Percentiles rank a stretch among this genome's conserved stretches.
Evolutionary conservation across 2,113 vertebrate species (phyloP).

Genomic region (Athene noctua): DNA sequence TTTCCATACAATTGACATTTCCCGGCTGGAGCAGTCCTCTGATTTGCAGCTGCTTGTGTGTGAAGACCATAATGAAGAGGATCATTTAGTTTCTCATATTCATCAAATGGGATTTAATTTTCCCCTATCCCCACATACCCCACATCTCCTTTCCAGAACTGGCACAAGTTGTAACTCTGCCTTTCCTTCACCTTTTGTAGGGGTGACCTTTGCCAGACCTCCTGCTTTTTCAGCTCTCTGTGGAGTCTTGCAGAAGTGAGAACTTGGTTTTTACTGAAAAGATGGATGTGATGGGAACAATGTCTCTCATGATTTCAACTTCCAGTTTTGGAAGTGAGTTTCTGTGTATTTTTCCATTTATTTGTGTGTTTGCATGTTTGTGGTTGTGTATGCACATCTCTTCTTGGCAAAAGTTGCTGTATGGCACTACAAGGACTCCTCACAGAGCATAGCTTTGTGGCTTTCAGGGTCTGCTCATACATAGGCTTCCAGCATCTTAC

Average conservation of each 20-base stretch:
- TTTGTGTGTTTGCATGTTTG: not conserved
- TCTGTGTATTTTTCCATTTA: not conserved
- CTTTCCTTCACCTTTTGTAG: not conserved
- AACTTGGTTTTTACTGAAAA: not conserved
- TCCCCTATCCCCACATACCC: not conserved
- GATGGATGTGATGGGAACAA: not conserved
- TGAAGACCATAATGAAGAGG: slow-evolving; percentile 24
- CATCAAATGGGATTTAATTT: slow-evolving; percentile 15
- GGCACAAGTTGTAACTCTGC: not conserved
- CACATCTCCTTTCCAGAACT: not conserved
- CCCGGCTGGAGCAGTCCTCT: slow-evolving; percentile 6
- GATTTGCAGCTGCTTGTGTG: slow-evolving; percentile 46
- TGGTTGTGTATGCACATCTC: not conserved
- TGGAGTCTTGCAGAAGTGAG: not conserved
- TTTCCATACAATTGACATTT: slow-evolving; percentile 69
- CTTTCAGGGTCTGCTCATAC: not conserved
- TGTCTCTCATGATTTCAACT: not conserved
- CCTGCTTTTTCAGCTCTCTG: not conserved
- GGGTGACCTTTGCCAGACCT: not conserved
- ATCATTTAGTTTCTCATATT: slow-evolving; percentile 56
- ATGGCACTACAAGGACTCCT: not conserved
- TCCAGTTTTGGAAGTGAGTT: not conserved
- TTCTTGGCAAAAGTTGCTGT: not conserved
- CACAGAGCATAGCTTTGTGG: not conserved
- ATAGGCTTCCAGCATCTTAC: not conserved